Conservation (phyloP, 2,797 vertebrate genomes). For the Synaphobranchus kaupii region DNA sequence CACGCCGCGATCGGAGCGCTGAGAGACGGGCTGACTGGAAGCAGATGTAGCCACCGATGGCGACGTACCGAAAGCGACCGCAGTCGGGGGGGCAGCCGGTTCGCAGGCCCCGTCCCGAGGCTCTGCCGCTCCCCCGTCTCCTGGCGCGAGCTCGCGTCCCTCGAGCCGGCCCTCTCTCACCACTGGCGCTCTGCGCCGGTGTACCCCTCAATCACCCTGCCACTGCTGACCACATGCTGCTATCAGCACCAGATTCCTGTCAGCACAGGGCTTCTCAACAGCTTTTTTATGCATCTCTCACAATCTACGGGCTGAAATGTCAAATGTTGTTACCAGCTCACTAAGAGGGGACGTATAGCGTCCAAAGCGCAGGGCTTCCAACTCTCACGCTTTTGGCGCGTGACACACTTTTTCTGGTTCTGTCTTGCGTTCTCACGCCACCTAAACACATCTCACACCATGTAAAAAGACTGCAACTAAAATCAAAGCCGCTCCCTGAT, state of each 20-base stretch:
- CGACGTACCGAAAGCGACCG: background rate
- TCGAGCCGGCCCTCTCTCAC: background rate
- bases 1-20: background rate
- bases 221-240: background rate
- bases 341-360: background rate
- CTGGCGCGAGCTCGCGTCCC: background rate
- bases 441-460: too few species aligned
- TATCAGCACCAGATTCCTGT: background rate
- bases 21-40: conserved; percentile 13
- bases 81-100: background rate
- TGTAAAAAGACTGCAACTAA: too few species aligned
- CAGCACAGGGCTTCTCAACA: background rate
- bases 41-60: background rate
- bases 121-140: background rate
- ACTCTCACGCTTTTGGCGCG: too few species aligned
- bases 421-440: too few species aligned
- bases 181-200: too few species aligned
- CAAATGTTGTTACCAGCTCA: background rate
- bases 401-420: too few species aligned
- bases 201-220: background rate
- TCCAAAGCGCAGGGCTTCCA: too few species aligned
- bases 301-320: background rate
- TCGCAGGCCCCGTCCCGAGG: background rate
- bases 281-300: background rate
- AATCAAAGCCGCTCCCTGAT: too few species aligned